phyloP scores from a whole-genome alignment of 2,797 vertebrate species.

The Acropternis orthonyx region DNA sequence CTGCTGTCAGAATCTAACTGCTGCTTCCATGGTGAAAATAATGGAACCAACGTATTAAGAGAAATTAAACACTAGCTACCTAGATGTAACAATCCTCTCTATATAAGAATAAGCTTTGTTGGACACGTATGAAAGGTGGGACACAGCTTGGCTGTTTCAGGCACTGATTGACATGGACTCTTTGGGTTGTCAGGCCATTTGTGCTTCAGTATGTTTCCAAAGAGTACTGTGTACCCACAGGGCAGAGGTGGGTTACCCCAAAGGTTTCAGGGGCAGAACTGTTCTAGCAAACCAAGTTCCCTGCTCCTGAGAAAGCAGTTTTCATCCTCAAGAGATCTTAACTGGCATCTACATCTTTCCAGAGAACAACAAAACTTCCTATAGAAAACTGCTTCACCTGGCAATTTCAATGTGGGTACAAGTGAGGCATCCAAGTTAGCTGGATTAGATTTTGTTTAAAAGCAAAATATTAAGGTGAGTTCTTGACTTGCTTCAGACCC shows the following conservation, averaged over 20 bases:
- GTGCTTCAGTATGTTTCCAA: not conserved
- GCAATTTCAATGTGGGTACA: not conserved
- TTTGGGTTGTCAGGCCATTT: not conserved
- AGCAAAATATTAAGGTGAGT: not conserved
- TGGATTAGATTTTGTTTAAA: not conserved
- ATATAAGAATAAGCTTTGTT: not conserved
- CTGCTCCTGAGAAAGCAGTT: not conserved
- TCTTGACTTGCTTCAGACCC: not conserved
- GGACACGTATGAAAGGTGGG: not conserved
- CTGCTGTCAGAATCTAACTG: not conserved
- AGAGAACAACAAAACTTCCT: not conserved
- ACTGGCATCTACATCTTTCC: not conserved
- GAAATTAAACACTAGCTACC: not conserved
- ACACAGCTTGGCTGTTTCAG: not conserved
- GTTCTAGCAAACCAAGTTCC: not conserved
- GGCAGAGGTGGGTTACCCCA: not conserved
- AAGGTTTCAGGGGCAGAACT: not conserved
- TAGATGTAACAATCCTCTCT: not conserved
- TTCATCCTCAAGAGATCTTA: not conserved
- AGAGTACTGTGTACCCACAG: not conserved
- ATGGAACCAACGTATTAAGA: not conserved
- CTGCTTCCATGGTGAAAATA: not conserved
- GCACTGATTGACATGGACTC: not conserved
- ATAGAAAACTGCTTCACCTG: not conserved
- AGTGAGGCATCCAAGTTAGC: not conserved